Evolutionary conservation across 2,113 vertebrate genomes (phyloP).

Genomic region (Peromyscus leucopus): DNA sequence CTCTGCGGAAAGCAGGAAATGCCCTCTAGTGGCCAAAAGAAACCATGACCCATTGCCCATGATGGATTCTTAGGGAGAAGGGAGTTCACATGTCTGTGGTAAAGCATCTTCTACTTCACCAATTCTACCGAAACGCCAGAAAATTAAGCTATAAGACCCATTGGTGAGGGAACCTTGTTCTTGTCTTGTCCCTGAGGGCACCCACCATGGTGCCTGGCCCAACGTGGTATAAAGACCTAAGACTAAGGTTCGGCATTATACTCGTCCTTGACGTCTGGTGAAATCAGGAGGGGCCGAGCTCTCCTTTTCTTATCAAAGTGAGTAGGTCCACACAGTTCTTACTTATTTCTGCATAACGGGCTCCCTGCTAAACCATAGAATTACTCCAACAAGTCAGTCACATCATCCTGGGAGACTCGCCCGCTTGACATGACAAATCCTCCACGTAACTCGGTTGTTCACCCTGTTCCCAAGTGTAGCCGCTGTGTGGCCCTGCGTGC

Average conservation of each 20-base stretch:
- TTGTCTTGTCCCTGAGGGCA: neutral
- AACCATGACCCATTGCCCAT: neutral
- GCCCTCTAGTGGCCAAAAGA: constrained; percentile 79
- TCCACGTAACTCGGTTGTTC: neutral
- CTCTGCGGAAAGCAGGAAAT: constrained; percentile 58
- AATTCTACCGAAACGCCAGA: neutral
- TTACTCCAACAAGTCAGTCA: neutral
- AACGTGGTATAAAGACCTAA: neutral
- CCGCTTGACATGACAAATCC: neutral
- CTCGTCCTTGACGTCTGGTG: neutral
- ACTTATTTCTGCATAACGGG: neutral
- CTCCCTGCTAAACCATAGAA: neutral
- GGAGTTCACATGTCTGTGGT: neutral
- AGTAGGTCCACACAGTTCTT: neutral
- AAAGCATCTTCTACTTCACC: neutral
- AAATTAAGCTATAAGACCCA: neutral
- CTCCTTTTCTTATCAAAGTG: neutral
- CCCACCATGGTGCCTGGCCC: neutral
- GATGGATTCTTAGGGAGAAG: too few species aligned
- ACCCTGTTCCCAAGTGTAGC: neutral
- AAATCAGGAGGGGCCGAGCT: neutral
- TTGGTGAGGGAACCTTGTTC: neutral
- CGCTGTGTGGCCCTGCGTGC: neutral
- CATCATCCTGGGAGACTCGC: neutral
- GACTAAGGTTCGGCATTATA: neutral